Base-by-base conservation (phyloP, 1,140 invertebrate genomes). In the Pissodes strobi region DNA sequence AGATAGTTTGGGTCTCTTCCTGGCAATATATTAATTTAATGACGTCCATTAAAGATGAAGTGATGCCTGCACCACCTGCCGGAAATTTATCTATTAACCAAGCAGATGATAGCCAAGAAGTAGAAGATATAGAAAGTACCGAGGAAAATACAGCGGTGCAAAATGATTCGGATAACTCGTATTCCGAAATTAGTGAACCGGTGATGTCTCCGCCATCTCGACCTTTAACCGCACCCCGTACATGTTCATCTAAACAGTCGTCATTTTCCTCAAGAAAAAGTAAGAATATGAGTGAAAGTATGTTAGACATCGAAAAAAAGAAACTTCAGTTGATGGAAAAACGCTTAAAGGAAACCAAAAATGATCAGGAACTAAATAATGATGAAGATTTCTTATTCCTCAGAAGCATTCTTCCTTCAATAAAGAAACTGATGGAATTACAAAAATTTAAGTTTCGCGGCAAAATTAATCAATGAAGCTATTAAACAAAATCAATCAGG, bases 321-420 rank as follows among this genome's bases (percentile, higher is more conserved):
- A 43, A 43, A 43, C 39, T 43, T 43, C 39, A 6, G 39, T 43
- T 43, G 15, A 43, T 43, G 15, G 39, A 43, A 43, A 43, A 43
- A 43, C 39, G 39, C 5, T 43, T 43, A 43, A 43, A 43, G 9
- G 9, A 43, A 13, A 43, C 39, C 39, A 13, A 43, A 13, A 10
- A 43, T 43, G 39, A 43, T 17, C 9, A 17, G 15, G 5, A 43
- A 43, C 39, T 43, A 43, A 17, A 43, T 43, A 43, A 43, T 43
- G 39, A 43, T 43, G 39, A 43, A 43, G 39, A 43, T 43, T 43
- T 43, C 39, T 43, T 43, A 43, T 43, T 43, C 39, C 39, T 43
- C 39, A 43, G 39, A 43, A 43, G 39, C 15, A 43, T 43, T 17
- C 39, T 43, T 17, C 15, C 39, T 13, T 43, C 39, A 43, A 43